Conservation (phyloP, 2,888 invertebrate species). For the Acanthoscelides obtectus region DNA sequence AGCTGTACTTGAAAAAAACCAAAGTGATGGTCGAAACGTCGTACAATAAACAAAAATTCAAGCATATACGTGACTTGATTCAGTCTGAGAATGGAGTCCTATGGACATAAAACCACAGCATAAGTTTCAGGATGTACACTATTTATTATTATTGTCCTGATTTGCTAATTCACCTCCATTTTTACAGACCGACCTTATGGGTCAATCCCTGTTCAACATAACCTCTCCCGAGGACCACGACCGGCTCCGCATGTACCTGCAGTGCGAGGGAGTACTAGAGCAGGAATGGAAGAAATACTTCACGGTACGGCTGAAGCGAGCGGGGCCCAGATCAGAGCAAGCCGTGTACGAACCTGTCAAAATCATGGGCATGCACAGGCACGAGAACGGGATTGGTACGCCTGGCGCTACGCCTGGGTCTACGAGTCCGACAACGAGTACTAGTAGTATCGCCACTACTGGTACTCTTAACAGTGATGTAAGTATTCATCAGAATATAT, state of each 20-base stretch:
- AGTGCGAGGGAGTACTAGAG: slow-evolving; percentile 47
- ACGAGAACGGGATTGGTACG: slow-evolving; percentile 8
- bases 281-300: slow-evolving; percentile 53
- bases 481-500: slow-evolving; percentile 6
- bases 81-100: no score
- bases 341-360: slow-evolving; percentile 67
- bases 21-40: no score
- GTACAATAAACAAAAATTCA: no score
- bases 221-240: slow-evolving; percentile 77
- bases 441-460: slow-evolving; percentile 7
- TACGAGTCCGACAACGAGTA: slow-evolving; percentile 15
- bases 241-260: slow-evolving; percentile 61
- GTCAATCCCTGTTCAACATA: slow-evolving; percentile 75
- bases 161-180: neutral
- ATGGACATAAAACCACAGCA: no score
- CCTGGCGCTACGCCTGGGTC: slow-evolving; percentile 9
- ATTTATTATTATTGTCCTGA: no score
- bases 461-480: slow-evolving; percentile 27
- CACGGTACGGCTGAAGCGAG: slow-evolving; percentile 56
- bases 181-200: slow-evolving; percentile 75
- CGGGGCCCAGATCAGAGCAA: slow-evolving; percentile 68
- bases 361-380: slow-evolving; percentile 56
- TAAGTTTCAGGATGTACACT: no score
- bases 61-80: no score
- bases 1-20: no score